Evolutionary conservation across 1,140 invertebrate genomes (phyloP).

Genomic region (Wiebesia pumilae): DNA sequence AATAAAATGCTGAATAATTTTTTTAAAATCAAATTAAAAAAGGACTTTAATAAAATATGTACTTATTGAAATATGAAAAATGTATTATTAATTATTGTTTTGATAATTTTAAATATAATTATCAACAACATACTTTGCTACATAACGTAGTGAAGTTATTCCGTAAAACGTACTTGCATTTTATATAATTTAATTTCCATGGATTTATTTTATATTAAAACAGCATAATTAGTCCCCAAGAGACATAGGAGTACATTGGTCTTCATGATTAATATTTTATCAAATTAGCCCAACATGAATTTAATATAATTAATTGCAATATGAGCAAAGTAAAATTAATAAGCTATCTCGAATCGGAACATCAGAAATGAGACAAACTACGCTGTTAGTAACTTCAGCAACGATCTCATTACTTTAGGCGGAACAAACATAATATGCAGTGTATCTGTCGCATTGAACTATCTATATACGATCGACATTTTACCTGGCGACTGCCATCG

Average conservation of each 20-base stretch:
- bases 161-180: not conserved
- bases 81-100: no score
- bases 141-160: no score
- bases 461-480: conserved; percentile 20
- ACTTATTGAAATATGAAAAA: no score
- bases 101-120: no score
- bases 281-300: not conserved
- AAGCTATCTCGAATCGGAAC: not conserved
- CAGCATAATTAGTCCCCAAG: not conserved
- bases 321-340: conserved; percentile 21
- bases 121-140: no score
- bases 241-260: not conserved
- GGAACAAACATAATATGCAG: conserved; percentile 27
- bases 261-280: not conserved
- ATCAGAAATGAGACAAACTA: not conserved
- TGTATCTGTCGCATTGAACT: conserved; percentile 19
- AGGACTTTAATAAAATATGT: no score
- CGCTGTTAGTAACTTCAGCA: not conserved
- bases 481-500: not conserved
- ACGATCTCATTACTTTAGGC: conserved; percentile 28
- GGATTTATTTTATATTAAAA: not conserved
- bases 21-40: no score
- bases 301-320: conserved; percentile 23
- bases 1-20: no score
- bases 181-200: not conserved